Conservation (phyloP, 1,140 invertebrate genomes). For the Drosophila biarmipes region DNA sequence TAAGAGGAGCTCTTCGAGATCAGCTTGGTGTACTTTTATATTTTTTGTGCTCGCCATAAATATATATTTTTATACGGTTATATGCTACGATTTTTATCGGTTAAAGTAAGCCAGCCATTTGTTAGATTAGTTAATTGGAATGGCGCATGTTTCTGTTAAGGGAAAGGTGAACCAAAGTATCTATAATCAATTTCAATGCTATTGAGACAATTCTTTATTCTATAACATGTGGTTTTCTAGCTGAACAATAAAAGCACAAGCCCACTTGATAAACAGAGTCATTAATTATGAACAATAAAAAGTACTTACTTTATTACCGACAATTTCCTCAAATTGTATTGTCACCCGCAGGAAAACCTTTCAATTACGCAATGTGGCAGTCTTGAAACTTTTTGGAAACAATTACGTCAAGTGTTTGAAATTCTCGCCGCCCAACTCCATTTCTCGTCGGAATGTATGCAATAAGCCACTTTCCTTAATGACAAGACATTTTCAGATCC, state of each 20-base stretch:
- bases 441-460: conserved; percentile 8
- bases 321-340: conserved; percentile 16
- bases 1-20: conserved; percentile 2
- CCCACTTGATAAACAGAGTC: neutral
- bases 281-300: conserved; percentile 3
- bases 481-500: conserved; percentile 56
- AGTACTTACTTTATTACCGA: conserved; percentile 7
- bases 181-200: neutral
- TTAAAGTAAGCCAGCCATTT: conserved; percentile 9
- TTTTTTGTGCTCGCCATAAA: conserved; percentile 8
- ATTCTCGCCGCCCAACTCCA: conserved; percentile 17
- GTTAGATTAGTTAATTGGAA: conserved; percentile 11
- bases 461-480: conserved; percentile 56
- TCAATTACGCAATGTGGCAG: conserved; percentile 28
- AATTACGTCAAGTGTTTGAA: conserved; percentile 39
- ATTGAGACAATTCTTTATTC: neutral
- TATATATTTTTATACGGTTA: conserved; percentile 9
- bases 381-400: conserved; percentile 35
- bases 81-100: conserved; percentile 16
- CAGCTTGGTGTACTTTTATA: neutral
- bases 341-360: conserved; percentile 20
- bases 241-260: neutral
- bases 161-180: neutral
- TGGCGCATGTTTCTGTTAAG: neutral
- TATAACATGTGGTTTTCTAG: no score